Conservation (phyloP, 2,888 invertebrate species). For the Erebia palarica region DNA sequence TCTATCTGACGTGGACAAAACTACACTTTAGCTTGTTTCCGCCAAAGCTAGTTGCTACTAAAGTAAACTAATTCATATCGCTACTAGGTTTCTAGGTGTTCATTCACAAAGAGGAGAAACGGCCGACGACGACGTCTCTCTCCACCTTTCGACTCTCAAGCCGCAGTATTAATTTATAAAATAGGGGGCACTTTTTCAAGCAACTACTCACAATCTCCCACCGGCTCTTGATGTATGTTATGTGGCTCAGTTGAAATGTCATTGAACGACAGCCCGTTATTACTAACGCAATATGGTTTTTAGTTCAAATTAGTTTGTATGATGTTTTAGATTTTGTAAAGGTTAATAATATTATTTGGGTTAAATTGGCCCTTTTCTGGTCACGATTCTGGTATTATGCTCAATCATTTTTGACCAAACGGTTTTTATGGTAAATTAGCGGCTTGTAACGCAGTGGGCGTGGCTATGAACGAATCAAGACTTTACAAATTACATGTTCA, state of each 20-base stretch:
- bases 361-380: constrained; percentile 11
- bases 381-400: constrained; percentile 14
- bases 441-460: not conserved
- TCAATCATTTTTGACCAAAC: not conserved
- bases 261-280: constrained; percentile 35
- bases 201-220: not conserved
- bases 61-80: no score
- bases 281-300: constrained; percentile 19
- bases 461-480: not conserved
- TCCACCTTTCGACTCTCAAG: no score
- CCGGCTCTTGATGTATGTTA: not conserved
- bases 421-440: constrained; percentile 1
- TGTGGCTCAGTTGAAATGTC: constrained; percentile 35
- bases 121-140: no score
- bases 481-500: not conserved
- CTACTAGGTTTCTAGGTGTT: no score
- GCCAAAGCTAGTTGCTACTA: no score
- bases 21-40: no score
- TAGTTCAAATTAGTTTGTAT: constrained; percentile 22
- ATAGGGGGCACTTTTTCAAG: not conserved
- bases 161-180: no score
- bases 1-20: not conserved
- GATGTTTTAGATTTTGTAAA: constrained; percentile 16
- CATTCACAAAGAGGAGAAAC: no score
- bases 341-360: constrained; percentile 6